Percentiles rank a stretch among this genome's conserved stretches.
phyloP scores from a whole-genome alignment of 64 coral and sea anemone genomes.

The Stylophora pistillata region DNA sequence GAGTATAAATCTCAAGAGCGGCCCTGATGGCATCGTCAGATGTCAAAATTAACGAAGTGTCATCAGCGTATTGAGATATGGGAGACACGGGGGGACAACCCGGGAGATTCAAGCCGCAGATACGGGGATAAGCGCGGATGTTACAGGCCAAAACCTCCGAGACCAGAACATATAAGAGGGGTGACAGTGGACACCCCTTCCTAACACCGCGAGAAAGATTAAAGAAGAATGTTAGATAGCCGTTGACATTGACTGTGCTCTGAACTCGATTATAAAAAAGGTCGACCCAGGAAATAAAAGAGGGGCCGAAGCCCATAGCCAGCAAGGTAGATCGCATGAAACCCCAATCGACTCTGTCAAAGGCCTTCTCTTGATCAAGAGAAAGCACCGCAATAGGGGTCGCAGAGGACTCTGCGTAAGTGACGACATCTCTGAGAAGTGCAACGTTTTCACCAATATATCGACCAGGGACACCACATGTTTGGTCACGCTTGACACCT shows the following conservation, averaged over 20 bases:
- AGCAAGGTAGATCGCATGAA: background rate
- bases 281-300: background rate
- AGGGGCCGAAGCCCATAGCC: slow-evolving; percentile 8
- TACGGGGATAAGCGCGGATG: too few species aligned
- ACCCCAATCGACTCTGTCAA: slow-evolving; percentile 40
- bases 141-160: too few species aligned
- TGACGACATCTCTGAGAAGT: background rate
- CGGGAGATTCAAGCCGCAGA: background rate
- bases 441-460: slow-evolving; percentile 44
- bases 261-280: background rate
- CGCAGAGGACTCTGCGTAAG: background rate
- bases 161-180: slow-evolving; percentile 12
- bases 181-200: slow-evolving; percentile 1
- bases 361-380: slow-evolving; percentile 59
- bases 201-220: background rate
- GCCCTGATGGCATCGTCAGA: background rate
- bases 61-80: slow-evolving; percentile 25
- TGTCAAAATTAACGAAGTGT: background rate
- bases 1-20: background rate
- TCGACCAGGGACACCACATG: slow-evolving; percentile 23
- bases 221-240: background rate
- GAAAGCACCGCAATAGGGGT: background rate
- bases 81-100: background rate
- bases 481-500: slow-evolving; percentile 4
- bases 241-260: slow-evolving; percentile 34